Percentiles rank a stretch among this genome's conserved stretches.
Evolutionary conservation across 2,888 invertebrate species (phyloP).

Genomic region (Volucella inflata): DNA sequence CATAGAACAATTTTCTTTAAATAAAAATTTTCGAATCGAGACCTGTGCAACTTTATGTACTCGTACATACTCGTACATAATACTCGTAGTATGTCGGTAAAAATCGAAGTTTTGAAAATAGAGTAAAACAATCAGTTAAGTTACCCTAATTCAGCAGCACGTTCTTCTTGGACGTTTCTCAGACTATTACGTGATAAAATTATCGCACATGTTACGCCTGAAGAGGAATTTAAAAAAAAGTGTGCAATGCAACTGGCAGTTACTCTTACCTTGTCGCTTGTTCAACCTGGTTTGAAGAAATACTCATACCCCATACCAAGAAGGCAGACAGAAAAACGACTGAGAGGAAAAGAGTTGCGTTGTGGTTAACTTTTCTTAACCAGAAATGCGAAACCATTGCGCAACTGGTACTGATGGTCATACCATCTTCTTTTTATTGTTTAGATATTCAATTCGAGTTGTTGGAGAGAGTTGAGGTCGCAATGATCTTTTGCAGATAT

Average conservation of each 20-base stretch:
- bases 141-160: slow-evolving; percentile 50
- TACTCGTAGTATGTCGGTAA: neutral
- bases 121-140: slow-evolving; percentile 16
- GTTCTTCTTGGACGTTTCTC: slow-evolving; percentile 53
- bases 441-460: slow-evolving; percentile 65
- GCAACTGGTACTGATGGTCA: slow-evolving; percentile 66
- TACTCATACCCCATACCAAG: slow-evolving; percentile 22
- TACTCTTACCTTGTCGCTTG: slow-evolving; percentile 56
- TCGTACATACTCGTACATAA: too few relatives aligned
- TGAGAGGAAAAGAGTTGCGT: slow-evolving; percentile 13
- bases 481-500: slow-evolving; percentile 39
- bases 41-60: too few relatives aligned
- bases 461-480: slow-evolving; percentile 56
- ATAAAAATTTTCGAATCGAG: too few relatives aligned
- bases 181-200: slow-evolving; percentile 64
- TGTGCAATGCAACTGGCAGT: slow-evolving; percentile 37
- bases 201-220: slow-evolving; percentile 52
- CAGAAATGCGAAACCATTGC: slow-evolving; percentile 68
- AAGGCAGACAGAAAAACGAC: neutral
- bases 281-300: slow-evolving; percentile 56
- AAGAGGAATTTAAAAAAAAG: slow-evolving; percentile 44
- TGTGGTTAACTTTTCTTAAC: slow-evolving; percentile 62
- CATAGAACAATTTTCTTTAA: too few relatives aligned
- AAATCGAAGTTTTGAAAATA: slow-evolving; percentile 12
- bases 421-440: slow-evolving; percentile 57